phyloP scores from a whole-genome alignment of 2,113 vertebrate species.

The Sylvietta virens region DNA sequence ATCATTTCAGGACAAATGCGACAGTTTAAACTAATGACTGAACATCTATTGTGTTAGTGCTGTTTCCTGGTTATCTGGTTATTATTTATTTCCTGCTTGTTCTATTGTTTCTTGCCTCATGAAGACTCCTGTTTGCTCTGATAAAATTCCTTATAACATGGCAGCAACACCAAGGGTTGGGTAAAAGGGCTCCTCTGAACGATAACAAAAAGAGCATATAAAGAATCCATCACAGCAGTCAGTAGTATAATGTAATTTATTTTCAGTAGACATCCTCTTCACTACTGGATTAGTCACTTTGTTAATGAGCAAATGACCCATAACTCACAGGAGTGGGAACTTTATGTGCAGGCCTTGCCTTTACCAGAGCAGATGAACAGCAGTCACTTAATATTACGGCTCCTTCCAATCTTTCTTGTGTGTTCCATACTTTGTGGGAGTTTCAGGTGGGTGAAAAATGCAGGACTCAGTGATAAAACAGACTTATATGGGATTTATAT shows the following conservation, averaged over 20 bases:
- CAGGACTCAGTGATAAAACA: background rate
- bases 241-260: conserved; percentile 20
- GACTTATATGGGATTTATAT: background rate
- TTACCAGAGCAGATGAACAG: background rate
- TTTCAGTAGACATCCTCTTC: conserved; percentile 5
- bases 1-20: conserved; percentile 9
- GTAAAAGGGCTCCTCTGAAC: background rate
- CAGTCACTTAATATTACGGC: background rate
- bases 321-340: conserved; percentile 23
- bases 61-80: conserved; percentile 41
- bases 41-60: background rate
- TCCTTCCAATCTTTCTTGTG: background rate
- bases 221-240: conserved; percentile 48
- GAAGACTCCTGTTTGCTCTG: conserved; percentile 22
- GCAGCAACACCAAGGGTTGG: background rate
- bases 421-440: background rate
- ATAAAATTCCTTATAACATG: conserved; percentile 43
- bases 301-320: conserved; percentile 15
- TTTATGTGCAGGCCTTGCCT: background rate
- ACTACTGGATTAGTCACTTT: conserved; percentile 5
- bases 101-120: conserved; percentile 41
- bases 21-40: background rate
- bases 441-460: background rate
- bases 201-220: background rate
- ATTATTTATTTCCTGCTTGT: conserved; percentile 41